These are phyloP conservation scores for Epinephelus malabaricus DNA, from an alignment of 2,797 vertebrate genomes.

Conservation along the genomic window DNA sequence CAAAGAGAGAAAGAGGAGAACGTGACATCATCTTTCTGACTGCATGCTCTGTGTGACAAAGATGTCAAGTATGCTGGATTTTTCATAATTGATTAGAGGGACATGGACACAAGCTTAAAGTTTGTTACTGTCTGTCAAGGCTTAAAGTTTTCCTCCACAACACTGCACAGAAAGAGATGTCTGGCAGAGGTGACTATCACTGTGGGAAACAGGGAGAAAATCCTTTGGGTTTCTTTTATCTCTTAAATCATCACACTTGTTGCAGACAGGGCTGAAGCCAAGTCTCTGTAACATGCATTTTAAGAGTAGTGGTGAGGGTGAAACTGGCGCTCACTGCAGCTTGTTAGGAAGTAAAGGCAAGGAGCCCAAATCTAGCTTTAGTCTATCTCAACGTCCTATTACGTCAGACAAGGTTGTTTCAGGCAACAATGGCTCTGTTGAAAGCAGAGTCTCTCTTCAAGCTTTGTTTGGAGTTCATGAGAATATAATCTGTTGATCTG, in stretches of 20 bases:
- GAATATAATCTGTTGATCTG: slow-evolving; percentile 7
- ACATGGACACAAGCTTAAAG: not conserved
- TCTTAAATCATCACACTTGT: slow-evolving; percentile 2
- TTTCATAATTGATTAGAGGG: not conserved
- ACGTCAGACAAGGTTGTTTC: slow-evolving; percentile 7
- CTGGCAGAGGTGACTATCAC: slow-evolving; percentile 12
- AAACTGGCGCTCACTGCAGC: not conserved
- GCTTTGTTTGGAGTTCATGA: slow-evolving; percentile 6
- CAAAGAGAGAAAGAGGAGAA: slow-evolving; percentile 17
- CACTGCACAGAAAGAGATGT: not conserved
- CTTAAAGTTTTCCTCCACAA: slow-evolving; percentile 2
- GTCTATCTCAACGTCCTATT: not conserved
- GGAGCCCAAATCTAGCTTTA: not conserved
- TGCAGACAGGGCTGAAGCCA: not conserved
- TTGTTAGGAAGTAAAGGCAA: not conserved
- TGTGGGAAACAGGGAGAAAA: not conserved
- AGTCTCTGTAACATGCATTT: slow-evolving; percentile 7
- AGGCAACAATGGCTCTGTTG: not conserved
- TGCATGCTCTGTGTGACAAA: slow-evolving; percentile 14
- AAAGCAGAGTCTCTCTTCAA: slow-evolving; percentile 4
- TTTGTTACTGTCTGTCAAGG: not conserved
- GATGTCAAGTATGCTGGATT: not conserved
- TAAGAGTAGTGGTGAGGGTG: not conserved
- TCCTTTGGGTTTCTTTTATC: not conserved
- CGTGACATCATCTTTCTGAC: slow-evolving; percentile 40